A percentile compares a stretch with the other conserved stretches of the same genome.
phyloP scores from a whole-genome alignment of 2,888 invertebrate genomes.

The Sarcophaga carnaria region DNA sequence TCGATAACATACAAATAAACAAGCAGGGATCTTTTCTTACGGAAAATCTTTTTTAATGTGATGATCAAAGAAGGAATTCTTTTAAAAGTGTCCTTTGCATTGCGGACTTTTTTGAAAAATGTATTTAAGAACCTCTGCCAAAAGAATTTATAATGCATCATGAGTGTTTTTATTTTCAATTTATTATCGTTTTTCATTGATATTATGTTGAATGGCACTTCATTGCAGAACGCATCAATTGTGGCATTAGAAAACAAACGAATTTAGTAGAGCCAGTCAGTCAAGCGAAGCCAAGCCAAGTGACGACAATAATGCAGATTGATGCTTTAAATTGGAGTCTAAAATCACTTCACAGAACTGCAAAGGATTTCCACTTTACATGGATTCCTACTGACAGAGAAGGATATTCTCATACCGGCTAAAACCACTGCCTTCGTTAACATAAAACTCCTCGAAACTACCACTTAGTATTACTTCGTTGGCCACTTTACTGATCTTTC shows the following conservation, averaged over 20 bases:
- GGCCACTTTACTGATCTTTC: no score
- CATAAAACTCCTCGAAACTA: no score
- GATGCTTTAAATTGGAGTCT: background rate
- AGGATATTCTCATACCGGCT: no score
- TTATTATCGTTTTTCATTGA: background rate
- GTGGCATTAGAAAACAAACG: background rate
- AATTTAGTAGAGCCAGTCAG: background rate
- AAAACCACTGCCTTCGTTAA: no score
- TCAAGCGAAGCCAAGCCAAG: no score
- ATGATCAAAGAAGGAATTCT: background rate
- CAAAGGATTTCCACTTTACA: no score
- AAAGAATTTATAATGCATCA: background rate
- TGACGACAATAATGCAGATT: background rate
- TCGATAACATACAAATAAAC: no score
- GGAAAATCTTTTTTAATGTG: no score
- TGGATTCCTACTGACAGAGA: no score
- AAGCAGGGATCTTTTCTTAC: no score
- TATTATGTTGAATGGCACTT: background rate
- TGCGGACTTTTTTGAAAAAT: background rate
- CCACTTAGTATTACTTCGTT: no score
- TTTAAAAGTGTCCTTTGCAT: background rate
- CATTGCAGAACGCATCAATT: background rate
- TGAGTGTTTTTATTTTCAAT: background rate
- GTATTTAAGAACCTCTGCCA: background rate
- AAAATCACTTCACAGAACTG: background rate